These are phyloP conservation scores for Syngnathus floridae DNA, from an alignment of 2,113 vertebrate genomes.

Conservation along the genomic window DNA sequence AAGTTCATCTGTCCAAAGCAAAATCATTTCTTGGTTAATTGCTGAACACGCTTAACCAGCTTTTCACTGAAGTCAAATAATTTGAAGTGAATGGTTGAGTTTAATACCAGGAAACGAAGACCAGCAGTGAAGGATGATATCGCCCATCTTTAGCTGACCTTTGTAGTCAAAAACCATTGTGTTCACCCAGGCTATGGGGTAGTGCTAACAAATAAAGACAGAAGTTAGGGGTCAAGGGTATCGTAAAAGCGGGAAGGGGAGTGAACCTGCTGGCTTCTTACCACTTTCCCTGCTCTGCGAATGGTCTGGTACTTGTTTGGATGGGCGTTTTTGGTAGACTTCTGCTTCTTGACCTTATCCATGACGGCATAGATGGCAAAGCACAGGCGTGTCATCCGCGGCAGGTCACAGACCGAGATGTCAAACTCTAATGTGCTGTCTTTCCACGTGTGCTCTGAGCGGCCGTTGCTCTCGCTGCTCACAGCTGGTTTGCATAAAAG, in stretches of 20 bases:
- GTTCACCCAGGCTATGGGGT: constrained; percentile 98
- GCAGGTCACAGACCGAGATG: constrained; percentile 84
- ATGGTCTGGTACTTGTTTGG: constrained; percentile 94
- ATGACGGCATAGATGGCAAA: constrained; percentile 91
- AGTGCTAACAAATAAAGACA: constrained; percentile 75
- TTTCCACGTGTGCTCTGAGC: constrained; percentile 85
- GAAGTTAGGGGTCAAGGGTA: not conserved
- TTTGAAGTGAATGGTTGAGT: not conserved
- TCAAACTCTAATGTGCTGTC: constrained; percentile 87
- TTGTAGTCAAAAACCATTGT: constrained; percentile 99
- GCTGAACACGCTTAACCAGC: not conserved
- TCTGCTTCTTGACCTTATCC: constrained; percentile 94
- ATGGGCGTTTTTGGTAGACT: constrained; percentile 85
- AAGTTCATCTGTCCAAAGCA: constrained; percentile 84
- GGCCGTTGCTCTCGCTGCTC: constrained; percentile 85
- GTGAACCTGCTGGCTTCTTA: constrained; percentile 45
- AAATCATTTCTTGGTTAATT: not conserved
- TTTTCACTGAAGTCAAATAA: not conserved
- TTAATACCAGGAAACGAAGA: constrained; percentile 91
- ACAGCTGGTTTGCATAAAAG: constrained; percentile 87
- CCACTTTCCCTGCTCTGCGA: constrained; percentile 97
- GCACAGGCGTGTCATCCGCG: constrained; percentile 96
- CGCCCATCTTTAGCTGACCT: constrained; percentile 89
- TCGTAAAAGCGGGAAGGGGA: not conserved
- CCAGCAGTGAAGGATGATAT: constrained; percentile 88